Percentiles rank a stretch among this genome's conserved stretches.
phyloP scores from a whole-genome alignment of 2,888 invertebrate species.

The Ganaspis brasiliensis region DNA sequence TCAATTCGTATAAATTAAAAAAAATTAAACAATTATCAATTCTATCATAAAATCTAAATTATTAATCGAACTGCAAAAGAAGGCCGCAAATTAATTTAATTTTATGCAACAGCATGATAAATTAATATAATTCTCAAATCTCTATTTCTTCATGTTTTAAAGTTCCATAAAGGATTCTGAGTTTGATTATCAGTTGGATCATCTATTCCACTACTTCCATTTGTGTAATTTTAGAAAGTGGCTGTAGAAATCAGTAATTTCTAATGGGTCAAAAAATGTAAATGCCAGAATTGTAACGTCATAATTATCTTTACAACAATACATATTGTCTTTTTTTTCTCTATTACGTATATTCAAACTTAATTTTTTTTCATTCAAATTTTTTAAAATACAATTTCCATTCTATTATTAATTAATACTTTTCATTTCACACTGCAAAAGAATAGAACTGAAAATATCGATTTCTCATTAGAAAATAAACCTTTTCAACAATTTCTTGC shows the following conservation, averaged over 20 bases:
- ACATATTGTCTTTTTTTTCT: neutral
- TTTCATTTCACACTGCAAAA: no score
- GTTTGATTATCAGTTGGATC: constrained; percentile 12
- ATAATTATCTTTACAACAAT: constrained; percentile 15
- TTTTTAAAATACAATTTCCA: no score
- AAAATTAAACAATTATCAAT: no score
- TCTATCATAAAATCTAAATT: no score
- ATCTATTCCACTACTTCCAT: constrained; percentile 18
- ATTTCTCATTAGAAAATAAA: no score
- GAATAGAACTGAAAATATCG: no score
- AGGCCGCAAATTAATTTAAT: neutral
- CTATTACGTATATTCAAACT: neutral
- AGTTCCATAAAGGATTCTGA: constrained; percentile 10
- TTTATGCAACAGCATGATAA: neutral
- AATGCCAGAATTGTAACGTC: neutral
- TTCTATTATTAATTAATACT: no score
- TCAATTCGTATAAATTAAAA: no score
- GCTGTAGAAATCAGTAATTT: constrained; percentile 8
- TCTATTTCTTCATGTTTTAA: neutral
- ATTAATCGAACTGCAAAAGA: no score
- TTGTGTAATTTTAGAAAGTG: constrained; percentile 17
- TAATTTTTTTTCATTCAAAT: no score
- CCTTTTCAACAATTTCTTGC: no score
- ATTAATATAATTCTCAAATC: neutral
- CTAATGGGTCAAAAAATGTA: constrained; percentile 12